Evolutionary conservation across 2,113 vertebrate species (phyloP), one percentile per base, ranked within the genome.

Genomic region (Odocoileus virginianus): DNA sequence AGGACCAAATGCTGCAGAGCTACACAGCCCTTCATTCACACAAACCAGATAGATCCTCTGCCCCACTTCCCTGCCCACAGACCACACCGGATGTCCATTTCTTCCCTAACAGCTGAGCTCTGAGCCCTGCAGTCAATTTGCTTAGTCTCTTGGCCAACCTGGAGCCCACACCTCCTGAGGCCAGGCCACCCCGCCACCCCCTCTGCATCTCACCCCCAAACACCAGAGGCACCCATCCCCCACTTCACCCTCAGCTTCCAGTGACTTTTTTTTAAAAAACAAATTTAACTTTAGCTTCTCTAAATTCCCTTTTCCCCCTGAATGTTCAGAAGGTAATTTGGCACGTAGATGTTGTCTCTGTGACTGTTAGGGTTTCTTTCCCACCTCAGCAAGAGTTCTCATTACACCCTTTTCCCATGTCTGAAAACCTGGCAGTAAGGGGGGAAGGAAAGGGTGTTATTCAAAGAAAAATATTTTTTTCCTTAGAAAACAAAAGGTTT

Each of bases 401-500:
- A 81, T 17, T 1, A 25, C 1, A 2, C 33, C 30, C 47, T 36
- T 45, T 36, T 82, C 40, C 25, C 3, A 0, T 84, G 25, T 45
- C 40, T 43, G 28, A 91, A 67, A 58, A 36, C 19, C 36, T 43
- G 30, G 40, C 84, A 60, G 40, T 36, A 55, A 87, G 40, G 0
- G 28, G 50, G 43, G 10, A 27, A 90, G 23, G 54, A 14, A 14
- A 76, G 0, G 13, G 1, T 25, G 3, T 27, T 74, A 64, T 1
- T 27, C 6, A 78, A 33, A 82, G n/a, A 25, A 78, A 82, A 86
- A 47, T 2, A 0, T 2, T 30, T n/a, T 36, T 40, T 45, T 27
- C 40, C n/a, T 74, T 57, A 88, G 40, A 36, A 91, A 91, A 76
- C 6, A 82, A 21, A 91, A 88, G 45, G 17, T 36, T 89, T 94